phyloP scores from a whole-genome alignment of 2,113 vertebrate species.

The Apodemus sylvaticus region DNA sequence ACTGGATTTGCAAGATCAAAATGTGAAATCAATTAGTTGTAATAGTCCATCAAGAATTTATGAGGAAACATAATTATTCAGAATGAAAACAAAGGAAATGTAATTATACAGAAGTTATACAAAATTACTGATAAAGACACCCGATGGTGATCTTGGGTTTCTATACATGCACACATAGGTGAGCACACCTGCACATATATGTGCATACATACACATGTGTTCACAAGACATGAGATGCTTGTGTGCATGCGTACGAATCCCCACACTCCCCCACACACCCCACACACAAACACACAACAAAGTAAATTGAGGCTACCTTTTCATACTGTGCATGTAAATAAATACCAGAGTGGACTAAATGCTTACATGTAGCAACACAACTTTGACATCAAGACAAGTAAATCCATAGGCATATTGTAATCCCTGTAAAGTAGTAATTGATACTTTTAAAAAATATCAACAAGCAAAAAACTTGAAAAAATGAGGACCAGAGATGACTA shows the following conservation, averaged over 20 bases:
- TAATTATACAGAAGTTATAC: neutral
- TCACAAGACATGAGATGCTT: neutral
- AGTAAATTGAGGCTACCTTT: neutral
- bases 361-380: neutral
- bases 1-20: neutral
- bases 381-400: slow-evolving; percentile 1
- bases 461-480: slow-evolving; percentile 19
- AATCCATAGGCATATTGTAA: neutral
- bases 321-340: neutral
- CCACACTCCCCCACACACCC: too few species aligned
- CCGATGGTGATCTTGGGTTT: neutral
- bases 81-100: neutral
- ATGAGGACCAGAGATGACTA: neutral
- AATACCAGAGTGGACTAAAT: neutral
- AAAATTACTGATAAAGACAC: neutral
- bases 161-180: neutral
- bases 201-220: neutral
- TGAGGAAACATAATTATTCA: too few species aligned
- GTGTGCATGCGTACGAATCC: neutral
- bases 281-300: neutral
- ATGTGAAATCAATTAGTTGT: slow-evolving; percentile 24
- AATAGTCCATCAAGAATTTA: neutral
- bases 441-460: neutral
- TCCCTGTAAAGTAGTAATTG: neutral
- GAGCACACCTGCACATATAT: neutral